phyloP scores from a whole-genome alignment of 2,113 vertebrate species.

The Mystacornis crossleyi region DNA sequence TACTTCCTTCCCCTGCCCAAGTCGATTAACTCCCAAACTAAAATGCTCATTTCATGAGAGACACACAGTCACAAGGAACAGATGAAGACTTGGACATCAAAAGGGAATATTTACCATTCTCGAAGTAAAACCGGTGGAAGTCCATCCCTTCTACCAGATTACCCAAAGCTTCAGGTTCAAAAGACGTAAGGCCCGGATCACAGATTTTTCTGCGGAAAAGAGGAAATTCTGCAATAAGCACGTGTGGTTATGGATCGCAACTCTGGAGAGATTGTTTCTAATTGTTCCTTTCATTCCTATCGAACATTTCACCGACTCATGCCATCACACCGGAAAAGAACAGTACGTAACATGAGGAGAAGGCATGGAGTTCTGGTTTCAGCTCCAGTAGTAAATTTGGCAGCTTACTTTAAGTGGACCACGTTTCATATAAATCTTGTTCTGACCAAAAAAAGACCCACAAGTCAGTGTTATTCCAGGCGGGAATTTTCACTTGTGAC shows the following conservation, averaged over 20 bases:
- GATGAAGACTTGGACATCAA: not conserved
- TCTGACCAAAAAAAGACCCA: not conserved
- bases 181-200: slow-evolving; percentile 94
- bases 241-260: not conserved
- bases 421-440: not conserved
- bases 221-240: not conserved
- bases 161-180: slow-evolving; percentile 96
- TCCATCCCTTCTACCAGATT: slow-evolving; percentile 98
- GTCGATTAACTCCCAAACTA: not conserved
- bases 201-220: slow-evolving; percentile 89
- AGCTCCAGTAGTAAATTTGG: not conserved
- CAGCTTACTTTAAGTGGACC: not conserved
- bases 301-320: rapidly evolving
- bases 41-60: not conserved
- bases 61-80: not conserved
- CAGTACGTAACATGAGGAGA: not conserved
- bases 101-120: slow-evolving; percentile 82
- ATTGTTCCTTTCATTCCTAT: not conserved
- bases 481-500: not conserved
- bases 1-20: not conserved
- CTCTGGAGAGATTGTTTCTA: not conserved
- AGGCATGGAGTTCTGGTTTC: not conserved
- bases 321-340: not conserved
- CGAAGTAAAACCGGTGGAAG: slow-evolving; percentile 98
- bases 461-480: not conserved